These are phyloP conservation scores for Whitmania pigra DNA, from an alignment of 1,140 invertebrate species.

Conservation along the genomic window DNA sequence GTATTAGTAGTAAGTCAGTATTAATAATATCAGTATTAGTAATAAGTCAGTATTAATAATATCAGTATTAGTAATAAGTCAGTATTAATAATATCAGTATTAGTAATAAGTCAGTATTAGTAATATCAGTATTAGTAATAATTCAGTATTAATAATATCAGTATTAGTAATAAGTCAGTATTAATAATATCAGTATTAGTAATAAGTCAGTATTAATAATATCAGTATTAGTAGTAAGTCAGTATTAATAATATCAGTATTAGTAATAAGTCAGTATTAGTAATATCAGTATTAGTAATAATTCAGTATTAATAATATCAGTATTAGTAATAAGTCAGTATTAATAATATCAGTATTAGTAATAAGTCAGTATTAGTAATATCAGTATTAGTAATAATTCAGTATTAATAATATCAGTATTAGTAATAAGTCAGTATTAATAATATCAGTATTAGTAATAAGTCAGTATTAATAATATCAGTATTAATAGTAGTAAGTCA, in stretches of 20 bases:
- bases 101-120: not conserved
- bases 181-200: not conserved
- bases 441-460: too few species aligned
- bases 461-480: not conserved
- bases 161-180: not conserved
- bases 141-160: too few species aligned
- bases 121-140: too few species aligned
- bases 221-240: too few species aligned
- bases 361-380: not conserved
- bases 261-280: not conserved
- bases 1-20: too few species aligned
- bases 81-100: not conserved
- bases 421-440: not conserved
- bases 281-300: too few species aligned
- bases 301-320: too few species aligned
- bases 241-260: not conserved
- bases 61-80: too few species aligned
- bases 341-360: not conserved
- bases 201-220: not conserved
- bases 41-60: not conserved
- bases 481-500: too few species aligned
- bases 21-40: not conserved
- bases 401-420: conserved; percentile 1
- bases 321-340: not conserved
- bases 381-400: too few species aligned